phyloP scores from a whole-genome alignment of 2,113 vertebrate genomes.

The Zeus faber region DNA sequence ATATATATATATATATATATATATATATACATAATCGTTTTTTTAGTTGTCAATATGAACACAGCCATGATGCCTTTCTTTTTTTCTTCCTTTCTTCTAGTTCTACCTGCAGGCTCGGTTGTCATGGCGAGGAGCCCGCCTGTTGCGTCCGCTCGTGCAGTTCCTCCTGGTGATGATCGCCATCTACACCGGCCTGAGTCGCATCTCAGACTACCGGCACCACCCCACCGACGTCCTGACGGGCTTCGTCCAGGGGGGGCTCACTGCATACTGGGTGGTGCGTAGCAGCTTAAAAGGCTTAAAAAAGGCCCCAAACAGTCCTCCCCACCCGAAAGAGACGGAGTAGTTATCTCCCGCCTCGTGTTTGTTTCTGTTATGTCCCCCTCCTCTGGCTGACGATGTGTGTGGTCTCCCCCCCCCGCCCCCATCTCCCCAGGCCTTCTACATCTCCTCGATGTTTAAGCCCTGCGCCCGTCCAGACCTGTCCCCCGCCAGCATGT shows the following conservation, averaged over 20 bases:
- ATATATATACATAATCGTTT: background rate
- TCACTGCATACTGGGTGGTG: conserved; percentile 83
- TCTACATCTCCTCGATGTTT: conserved; percentile 82
- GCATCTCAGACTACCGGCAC: conserved; percentile 79
- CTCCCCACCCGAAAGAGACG: no score
- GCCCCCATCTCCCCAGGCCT: conserved; percentile 62
- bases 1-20: background rate
- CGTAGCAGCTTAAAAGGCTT: conserved; percentile 33
- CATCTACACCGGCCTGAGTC: conserved; percentile 75
- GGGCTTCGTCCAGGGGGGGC: conserved; percentile 78
- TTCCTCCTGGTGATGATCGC: conserved; percentile 79
- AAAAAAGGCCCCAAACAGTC: no score
- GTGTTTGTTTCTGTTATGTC: no score
- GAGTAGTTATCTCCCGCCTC: no score
- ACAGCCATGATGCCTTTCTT: background rate
- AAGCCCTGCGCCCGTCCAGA: conserved; percentile 56
- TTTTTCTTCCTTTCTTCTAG: conserved; percentile 40
- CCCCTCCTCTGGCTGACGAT: no score
- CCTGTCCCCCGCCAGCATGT: conserved; percentile 49
- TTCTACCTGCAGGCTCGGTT: conserved; percentile 80
- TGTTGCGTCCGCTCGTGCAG: conserved; percentile 74
- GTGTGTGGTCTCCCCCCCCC: background rate
- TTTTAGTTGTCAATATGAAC: conserved; percentile 1
- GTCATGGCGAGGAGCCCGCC: conserved; percentile 74
- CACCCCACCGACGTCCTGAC: conserved; percentile 74